These are phyloP conservation scores for Sycobia sp. DNA, from an alignment of 1,140 invertebrate genomes.

Conservation along the genomic window DNA sequence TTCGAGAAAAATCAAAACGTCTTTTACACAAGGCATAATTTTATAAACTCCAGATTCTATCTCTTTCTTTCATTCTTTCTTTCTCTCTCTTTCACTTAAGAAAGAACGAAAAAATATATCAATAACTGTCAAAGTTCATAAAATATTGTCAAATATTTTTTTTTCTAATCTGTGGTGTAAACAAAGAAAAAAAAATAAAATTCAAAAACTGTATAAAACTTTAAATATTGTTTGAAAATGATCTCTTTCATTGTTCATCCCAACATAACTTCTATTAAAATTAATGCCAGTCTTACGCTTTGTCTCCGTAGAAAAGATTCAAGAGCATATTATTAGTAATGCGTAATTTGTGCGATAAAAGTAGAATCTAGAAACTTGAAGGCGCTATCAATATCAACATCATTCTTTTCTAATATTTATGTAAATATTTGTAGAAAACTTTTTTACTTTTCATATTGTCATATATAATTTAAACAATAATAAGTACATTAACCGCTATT, in stretches of 20 bases:
- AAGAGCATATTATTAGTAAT: not conserved
- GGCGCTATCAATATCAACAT: too few relatives aligned
- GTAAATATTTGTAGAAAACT: too few relatives aligned
- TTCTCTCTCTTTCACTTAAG: too few relatives aligned
- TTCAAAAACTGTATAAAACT: conserved; percentile 16
- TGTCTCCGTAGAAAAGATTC: not conserved
- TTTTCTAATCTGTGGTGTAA: conserved; percentile 28
- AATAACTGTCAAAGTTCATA: conserved; percentile 29
- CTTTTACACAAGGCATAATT: conserved; percentile 3
- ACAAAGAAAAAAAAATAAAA: conserved; percentile 14
- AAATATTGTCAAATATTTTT: conserved; percentile 27
- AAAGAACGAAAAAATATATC: conserved; percentile 26
- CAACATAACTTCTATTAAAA: not conserved
- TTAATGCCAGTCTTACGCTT: not conserved
- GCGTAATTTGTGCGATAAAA: not conserved
- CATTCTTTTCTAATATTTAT: too few relatives aligned
- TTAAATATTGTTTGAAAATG: not conserved
- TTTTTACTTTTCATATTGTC: too few relatives aligned
- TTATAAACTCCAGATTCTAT: conserved; percentile 25
- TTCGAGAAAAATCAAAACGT: not conserved
- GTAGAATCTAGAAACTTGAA: conserved; percentile 7
- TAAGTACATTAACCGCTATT: too few relatives aligned
- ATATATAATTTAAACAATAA: too few relatives aligned
- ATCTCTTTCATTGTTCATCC: not conserved
- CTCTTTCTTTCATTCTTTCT: too few relatives aligned